Evolutionary conservation across 2,888 invertebrate genomes (phyloP).

Genomic region (Tipula lateralis): DNA sequence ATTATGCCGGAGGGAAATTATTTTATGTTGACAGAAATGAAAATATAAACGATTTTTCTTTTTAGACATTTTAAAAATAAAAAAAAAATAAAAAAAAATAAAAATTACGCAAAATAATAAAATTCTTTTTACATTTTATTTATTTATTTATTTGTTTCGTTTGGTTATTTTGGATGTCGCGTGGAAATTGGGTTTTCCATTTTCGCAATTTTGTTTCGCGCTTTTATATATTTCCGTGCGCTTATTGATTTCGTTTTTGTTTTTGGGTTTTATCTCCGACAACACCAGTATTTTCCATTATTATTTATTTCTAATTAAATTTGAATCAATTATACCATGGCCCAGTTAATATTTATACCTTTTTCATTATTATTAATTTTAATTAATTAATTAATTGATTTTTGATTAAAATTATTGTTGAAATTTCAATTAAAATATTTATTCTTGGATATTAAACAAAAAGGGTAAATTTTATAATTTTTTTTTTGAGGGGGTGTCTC

Average conservation of each 20-base stretch:
- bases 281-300: background rate
- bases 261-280: background rate
- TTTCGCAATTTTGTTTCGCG: background rate
- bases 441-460: background rate
- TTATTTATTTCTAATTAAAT: background rate
- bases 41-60: constrained; percentile 2
- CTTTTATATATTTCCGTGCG: background rate
- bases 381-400: background rate
- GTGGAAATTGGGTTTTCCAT: background rate
- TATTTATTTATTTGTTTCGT: background rate
- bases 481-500: too few relatives aligned
- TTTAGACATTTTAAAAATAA: background rate
- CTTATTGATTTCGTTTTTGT: background rate
- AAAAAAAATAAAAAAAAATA: background rate
- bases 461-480: background rate
- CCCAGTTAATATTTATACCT: background rate
- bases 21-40: constrained; percentile 1
- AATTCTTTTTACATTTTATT: background rate
- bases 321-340: background rate
- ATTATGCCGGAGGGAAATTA: constrained; percentile 6
- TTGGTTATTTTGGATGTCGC: background rate
- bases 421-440: background rate
- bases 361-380: background rate
- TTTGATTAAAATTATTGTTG: background rate
- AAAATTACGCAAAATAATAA: background rate